Evolutionary conservation across 2,797 vertebrate genomes (phyloP), one percentile per base, ranked within the genome.

Genomic region (Denticeps clupeoides): DNA sequence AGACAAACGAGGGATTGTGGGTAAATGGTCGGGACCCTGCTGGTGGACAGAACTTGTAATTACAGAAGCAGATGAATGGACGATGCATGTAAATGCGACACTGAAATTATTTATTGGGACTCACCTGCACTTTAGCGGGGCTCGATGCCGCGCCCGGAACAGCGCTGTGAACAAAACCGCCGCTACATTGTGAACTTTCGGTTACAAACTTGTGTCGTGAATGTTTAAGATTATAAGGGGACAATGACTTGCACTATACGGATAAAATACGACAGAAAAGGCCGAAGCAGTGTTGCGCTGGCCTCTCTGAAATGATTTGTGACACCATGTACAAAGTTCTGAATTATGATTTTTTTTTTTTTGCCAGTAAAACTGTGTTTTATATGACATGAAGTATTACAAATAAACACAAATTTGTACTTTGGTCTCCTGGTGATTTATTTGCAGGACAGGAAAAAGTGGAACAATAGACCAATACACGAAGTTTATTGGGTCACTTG

Each of bases 221-320:
- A 88, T 86, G 86, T 87, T 82, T 69, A 59, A 61, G 61, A 25
- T 31, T 48, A 58, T 46, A 63, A 74, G 74, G 74, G 63, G 12
- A 81, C 80, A 47, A 73, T 66, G 49, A 65, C 79, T 82, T 75
- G 90, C 91, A 97, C 91, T 94, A 95, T 92, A 90, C 80, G 87
- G 82, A 87, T 80, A 82, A 82, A 60, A 64, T 41, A 50, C 53
- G 85, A 72, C 87, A 43, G 53, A 54, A 85, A 72, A 87, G 83
- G 89, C 90, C 89, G 84, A 88, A 93, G 89, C 90, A 92, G 91
- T 93, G 85, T 93, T 92, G 86, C 81, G 71, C 55, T 78, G 80
- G 65, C 58, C 58, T 64, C 48, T 45, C 41, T 58, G 77, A 79
- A n/a, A 59, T 74, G 77, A 67, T 73, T 68, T 77, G 75, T 60